Evolutionary conservation across 1,140 invertebrate genomes (phyloP), one percentile per base, ranked within the genome.

Genomic region (Anoplophora glabripennis): DNA sequence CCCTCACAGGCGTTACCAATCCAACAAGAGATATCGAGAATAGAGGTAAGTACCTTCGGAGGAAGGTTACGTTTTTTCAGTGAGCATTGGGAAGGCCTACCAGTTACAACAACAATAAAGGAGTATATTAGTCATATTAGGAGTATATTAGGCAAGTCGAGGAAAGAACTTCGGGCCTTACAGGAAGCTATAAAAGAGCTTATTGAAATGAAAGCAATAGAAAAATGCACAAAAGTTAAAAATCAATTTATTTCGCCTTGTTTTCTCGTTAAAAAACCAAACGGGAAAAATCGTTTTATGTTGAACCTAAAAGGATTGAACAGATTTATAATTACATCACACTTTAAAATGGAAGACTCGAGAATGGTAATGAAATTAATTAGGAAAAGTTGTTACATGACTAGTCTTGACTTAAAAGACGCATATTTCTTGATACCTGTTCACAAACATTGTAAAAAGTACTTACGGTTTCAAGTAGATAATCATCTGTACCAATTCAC

Each of bases 241-340:
- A 33, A 56, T 2, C 57, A 68, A 57, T 73, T 71, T 66, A 33
- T 70, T 11, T 72, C 71, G 7, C 46, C 45, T 52, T 55, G 61
- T 47, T 72, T 72, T 55, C 36, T 70, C 12, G 14, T 58, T 7
- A 63, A 54, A 18, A 71, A 72, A 49, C 56, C 57, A 37, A 64
- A 71, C 38, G 68, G 71, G 11, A 55, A 36, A 12, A 49, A 60
- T 44, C 38, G 67, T 38, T 72, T 72, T 36, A 68, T 71, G 12
- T 40, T 72, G 47, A 73, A 72, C 64, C 53, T 70, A 35, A 73
- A 70, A 55, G 45, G 41, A 9, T 59, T 72, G 17, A 73, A 73
- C 59, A 52, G 62, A 37, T 68, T 64, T 51, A 61, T 72, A n/a
- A 44, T 44, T 41, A 18, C 59, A 7, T 4, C 17, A 4, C 69